Evolutionary conservation across 2,888 invertebrate species (phyloP), one percentile per base, ranked within the genome.

Genomic region (Spialia ferax): DNA sequence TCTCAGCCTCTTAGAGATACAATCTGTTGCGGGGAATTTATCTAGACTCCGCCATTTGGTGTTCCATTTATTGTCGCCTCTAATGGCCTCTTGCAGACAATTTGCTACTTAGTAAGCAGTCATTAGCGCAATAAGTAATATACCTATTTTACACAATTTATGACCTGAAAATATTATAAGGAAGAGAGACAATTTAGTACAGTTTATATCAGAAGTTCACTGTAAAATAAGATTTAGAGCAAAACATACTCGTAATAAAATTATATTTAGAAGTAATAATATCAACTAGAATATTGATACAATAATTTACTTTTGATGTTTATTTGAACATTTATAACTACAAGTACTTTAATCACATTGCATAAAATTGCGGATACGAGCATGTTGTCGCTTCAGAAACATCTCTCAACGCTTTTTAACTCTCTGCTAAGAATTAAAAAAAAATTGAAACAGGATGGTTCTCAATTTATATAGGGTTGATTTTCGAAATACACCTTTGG

Each of bases 1-100:
- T 62, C 62, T 38, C 62, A 62, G 62, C 52, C 62, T 54, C 62
- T 50, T 48, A 61, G 32, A 18, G 62, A 35, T 62, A 62, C 62
- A 54, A 62, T 62, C 62, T 62, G 62, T 38, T 62, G 50, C 61
- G 52, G 23, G 11, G 52, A 52, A 38, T 54, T 54, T 62, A 62
- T 62, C 52, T 26, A 26, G 20, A 22, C 50, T 45, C 20, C 48
- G 22, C 52, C 62, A 54, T 62, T 62, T 54, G 50, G 52, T 52
- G 52, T 62, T 54, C 45, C n/a, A 62, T 62, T 62, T 62, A 38
- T 38, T 23, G 22, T 35, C 35, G 23, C 23, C 6, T 20, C 6
- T 62, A 54, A 52, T 54, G 52, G 15, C 32, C 35, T 52, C 61
- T 32, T 18, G 32, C 60, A 20, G 22, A 13, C 26, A 20, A 48